Evolutionary conservation across 2,797 vertebrate genomes (phyloP).

Genomic region (Erithacus rubecula): DNA sequence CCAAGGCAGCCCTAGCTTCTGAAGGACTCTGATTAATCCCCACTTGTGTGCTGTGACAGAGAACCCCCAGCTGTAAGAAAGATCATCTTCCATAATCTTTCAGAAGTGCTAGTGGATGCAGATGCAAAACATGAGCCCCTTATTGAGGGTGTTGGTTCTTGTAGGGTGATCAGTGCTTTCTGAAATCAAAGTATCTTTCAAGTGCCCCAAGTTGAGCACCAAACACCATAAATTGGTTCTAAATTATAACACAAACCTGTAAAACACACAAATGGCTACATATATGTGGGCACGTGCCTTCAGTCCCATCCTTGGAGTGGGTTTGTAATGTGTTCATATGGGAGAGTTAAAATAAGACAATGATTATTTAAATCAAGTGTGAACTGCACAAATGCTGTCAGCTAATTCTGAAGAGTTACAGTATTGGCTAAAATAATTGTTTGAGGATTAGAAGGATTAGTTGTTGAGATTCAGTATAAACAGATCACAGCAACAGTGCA

Average conservation of each 20-base stretch:
- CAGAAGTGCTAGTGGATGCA: not conserved
- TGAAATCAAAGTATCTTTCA: not conserved
- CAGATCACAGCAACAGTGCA: not conserved
- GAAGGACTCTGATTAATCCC: not conserved
- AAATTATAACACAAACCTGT: not conserved
- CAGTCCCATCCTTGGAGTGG: not conserved
- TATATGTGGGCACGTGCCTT: not conserved
- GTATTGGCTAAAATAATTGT: slow-evolving; percentile 4
- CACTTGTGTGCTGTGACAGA: not conserved
- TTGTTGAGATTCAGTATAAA: not conserved
- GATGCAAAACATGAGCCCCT: not conserved
- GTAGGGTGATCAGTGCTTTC: not conserved
- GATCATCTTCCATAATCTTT: not conserved
- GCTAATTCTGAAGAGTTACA: not conserved
- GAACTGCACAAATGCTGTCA: not conserved
- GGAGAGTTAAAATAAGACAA: not conserved
- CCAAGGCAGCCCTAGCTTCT: not conserved
- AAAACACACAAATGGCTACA: not conserved
- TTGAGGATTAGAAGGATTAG: slow-evolving; percentile 21
- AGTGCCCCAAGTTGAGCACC: not conserved
- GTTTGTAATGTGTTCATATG: not conserved
- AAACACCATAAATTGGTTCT: not conserved
- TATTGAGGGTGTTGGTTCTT: not conserved
- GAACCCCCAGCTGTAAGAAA: not conserved
- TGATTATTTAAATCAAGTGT: not conserved